phyloP scores from a whole-genome alignment of 2,113 vertebrate species.

The Hippocampus barbouri region DNA sequence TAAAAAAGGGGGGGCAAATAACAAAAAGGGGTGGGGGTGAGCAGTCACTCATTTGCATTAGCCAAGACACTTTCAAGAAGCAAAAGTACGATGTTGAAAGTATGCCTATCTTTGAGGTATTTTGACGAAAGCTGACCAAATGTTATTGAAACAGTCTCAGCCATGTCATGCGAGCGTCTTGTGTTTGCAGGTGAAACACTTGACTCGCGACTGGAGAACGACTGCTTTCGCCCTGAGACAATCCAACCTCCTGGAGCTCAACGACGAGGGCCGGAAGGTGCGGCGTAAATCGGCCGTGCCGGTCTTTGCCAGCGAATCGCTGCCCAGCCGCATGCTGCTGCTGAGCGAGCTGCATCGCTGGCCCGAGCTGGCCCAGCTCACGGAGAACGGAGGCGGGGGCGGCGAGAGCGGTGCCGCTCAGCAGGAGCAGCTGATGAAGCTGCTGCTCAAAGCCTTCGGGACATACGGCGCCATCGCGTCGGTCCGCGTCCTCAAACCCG shows the following conservation, averaged over 20 bases:
- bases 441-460: constrained; percentile 89
- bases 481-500: constrained; percentile 86
- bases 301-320: constrained; percentile 87
- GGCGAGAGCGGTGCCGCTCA: constrained; percentile 60
- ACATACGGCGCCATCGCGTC: constrained; percentile 86
- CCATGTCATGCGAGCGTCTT: constrained; percentile 1
- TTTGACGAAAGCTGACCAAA: too few species aligned
- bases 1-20: too few species aligned
- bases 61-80: too few species aligned
- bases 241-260: constrained; percentile 84
- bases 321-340: constrained; percentile 92
- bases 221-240: constrained; percentile 88
- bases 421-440: constrained; percentile 90
- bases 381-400: constrained; percentile 67
- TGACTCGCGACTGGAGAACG: constrained; percentile 94
- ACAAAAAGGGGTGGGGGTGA: too few species aligned
- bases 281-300: constrained; percentile 84
- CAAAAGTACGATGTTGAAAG: too few species aligned
- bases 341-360: constrained; percentile 83
- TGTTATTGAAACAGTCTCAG: not conserved
- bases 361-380: constrained; percentile 73
- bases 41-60: too few species aligned
- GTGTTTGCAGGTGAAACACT: constrained; percentile 85
- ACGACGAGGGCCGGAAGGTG: constrained; percentile 87
- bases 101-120: too few species aligned